Conservation (phyloP, 2,797 vertebrate genomes). For the Ctenopoma multispine region DNA sequence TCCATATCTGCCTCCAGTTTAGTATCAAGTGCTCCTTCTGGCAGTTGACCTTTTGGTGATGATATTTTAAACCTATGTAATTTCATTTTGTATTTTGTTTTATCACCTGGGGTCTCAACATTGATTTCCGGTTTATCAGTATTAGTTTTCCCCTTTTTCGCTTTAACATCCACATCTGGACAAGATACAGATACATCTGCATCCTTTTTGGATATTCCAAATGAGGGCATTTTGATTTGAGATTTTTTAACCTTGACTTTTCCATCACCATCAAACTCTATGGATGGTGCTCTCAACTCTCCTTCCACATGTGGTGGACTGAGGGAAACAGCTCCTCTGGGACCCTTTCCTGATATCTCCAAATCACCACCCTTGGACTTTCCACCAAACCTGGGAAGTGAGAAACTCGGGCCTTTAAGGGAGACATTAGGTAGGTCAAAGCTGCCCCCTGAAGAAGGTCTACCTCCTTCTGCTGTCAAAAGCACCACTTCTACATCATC, state of each 20-base stretch:
- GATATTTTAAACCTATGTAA: conserved; percentile 76
- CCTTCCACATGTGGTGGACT: conserved; percentile 58
- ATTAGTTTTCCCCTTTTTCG: conserved; percentile 64
- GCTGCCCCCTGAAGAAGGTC: conserved; percentile 80
- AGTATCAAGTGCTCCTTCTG: conserved; percentile 60
- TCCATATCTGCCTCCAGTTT: conserved; percentile 51
- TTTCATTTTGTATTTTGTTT: conserved; percentile 76
- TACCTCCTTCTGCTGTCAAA: conserved; percentile 77
- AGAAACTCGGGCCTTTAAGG: conserved; percentile 85
- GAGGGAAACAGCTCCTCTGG: conserved; percentile 63
- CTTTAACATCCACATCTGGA: conserved; percentile 71
- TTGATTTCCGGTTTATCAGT: conserved; percentile 61
- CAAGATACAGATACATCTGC: conserved; percentile 63
- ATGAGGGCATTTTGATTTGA: conserved; percentile 83
- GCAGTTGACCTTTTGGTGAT: conserved; percentile 67
- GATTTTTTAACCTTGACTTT: conserved; percentile 84
- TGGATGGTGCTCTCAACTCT: conserved; percentile 66
- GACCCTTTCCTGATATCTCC: conserved; percentile 55
- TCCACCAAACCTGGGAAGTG: conserved; percentile 85
- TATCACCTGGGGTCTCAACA: conserved; percentile 57
- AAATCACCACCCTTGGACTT: conserved; percentile 79
- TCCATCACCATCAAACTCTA: conserved; percentile 74
- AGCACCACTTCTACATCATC: conserved; percentile 80
- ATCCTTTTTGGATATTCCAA: conserved; percentile 82
- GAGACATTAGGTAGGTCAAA: conserved; percentile 83